Evolutionary conservation across 2,888 invertebrate species (phyloP), one percentile per base, ranked within the genome.

Genomic region (Brachyopa scutellaris): DNA sequence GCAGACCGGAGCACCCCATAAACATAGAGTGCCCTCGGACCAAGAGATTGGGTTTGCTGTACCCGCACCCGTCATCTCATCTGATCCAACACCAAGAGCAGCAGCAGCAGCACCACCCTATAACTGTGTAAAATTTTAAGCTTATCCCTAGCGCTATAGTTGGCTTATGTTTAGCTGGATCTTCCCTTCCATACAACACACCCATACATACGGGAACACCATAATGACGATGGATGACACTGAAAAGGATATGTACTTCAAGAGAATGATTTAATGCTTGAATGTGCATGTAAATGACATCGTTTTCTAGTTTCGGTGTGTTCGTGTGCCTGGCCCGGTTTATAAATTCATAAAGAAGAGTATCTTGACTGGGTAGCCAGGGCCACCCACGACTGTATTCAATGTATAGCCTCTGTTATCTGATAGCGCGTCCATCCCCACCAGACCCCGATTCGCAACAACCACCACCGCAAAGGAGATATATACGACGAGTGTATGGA

Each of bases 221-320:
- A 77, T 84, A 85, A 85, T 85, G 85, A 85, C 85, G 84, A 85
- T 85, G 83, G 82, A 85, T 85, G 85, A 84, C 84, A 84, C 84
- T 82, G 74, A 84, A 82, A 74, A 84, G 84, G 82, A 84, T 85
- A 82, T 84, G 72, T 70, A 80, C 80, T 85, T 79, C 77, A 74
- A 77, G 66, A 67, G 82, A 84, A 84, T 85, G 85, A 85, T 85
- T 85, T 85, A 85, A 85, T 85, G 85, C 85, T 84, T 84, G 82
- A 84, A 85, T 85, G 85, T 85, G 84, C 85, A 85, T 85, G 84
- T 85, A 85, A 85, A 85, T 85, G 85, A 85, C 85, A 85, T 84
- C 84, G 84, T 85, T 84, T 85, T 83, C 40, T 23, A 66, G 70
- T 47, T 64, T 66, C 31, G n/a, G 53, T 19, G 26, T 51, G 36